Percentiles rank a stretch among this genome's conserved stretches.
phyloP scores from a whole-genome alignment of 2,888 invertebrate species.

The Volucella inanis region DNA sequence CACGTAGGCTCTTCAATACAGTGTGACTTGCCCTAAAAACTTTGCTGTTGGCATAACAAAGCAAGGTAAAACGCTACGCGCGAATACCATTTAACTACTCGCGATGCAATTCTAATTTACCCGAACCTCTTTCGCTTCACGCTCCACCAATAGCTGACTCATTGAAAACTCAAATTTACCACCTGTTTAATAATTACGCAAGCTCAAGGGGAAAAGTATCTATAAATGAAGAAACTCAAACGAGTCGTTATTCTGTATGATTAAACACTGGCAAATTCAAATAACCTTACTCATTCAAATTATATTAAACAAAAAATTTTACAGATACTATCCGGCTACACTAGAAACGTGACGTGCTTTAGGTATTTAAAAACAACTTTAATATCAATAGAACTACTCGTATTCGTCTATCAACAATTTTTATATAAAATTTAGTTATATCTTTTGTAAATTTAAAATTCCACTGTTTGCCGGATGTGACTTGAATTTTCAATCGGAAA shows the following conservation, averaged over 20 bases:
- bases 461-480: too few relatives aligned
- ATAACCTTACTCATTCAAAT: slow-evolving; percentile 29
- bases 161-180: slow-evolving; percentile 59
- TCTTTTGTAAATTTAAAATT: too few relatives aligned
- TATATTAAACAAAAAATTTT: too few relatives aligned
- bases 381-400: too few relatives aligned
- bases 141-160: slow-evolving; percentile 63
- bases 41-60: slow-evolving; percentile 42
- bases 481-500: too few relatives aligned
- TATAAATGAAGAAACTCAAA: slow-evolving; percentile 30
- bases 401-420: too few relatives aligned
- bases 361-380: too few relatives aligned
- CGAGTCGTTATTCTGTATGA: slow-evolving; percentile 7
- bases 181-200: slow-evolving; percentile 71
- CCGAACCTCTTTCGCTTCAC: slow-evolving; percentile 58
- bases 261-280: slow-evolving; percentile 45
- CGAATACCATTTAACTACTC: slow-evolving; percentile 55
- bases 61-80: slow-evolving; percentile 58
- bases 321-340: too few relatives aligned
- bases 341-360: too few relatives aligned
- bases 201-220: slow-evolving; percentile 51
- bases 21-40: slow-evolving; percentile 36
- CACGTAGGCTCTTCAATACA: slow-evolving; percentile 36
- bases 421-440: too few relatives aligned
- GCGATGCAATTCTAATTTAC: slow-evolving; percentile 61